Evolutionary conservation across 1,140 invertebrate species (phyloP), one percentile per base, ranked within the genome.

Genomic region (Augochlora pura): DNA sequence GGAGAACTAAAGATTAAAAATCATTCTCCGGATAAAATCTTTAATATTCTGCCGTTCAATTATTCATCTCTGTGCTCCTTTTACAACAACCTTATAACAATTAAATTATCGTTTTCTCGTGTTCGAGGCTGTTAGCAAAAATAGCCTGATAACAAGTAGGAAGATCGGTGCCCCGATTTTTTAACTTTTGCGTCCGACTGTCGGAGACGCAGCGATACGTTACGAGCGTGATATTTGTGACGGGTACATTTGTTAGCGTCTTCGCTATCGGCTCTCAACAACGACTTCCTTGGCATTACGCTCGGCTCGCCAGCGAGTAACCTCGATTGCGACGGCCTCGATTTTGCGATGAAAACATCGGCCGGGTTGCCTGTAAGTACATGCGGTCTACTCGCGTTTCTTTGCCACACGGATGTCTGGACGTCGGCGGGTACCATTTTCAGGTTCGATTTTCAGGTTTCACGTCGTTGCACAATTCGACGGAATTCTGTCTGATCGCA

Each of bases 271-370:
- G 57, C 73, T 21, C 49, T 59, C 25, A 60, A 77, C 59, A 77
- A 77, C 67, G 66, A 77, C 59, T 77, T 54, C 67, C 67, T 77
- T 70, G 75, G 67, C 27, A n/a, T 72, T n/a, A 32, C 52, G 21
- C 63, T 75, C 63, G 63, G 21, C 63, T 75, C 63, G 63, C 60
- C 78, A 59, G 32, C 57, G 71, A n/a, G 14, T 46, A 66, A 59
- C 54, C 63, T 79, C 77, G 62, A 54, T 74, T n/a, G 38, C 38
- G 49, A 12, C 42, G 62, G n/a, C 63, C 70, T 65, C 77, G 77
- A 38, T 74, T 72, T 74, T 8, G 42, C 71, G 62, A 63, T 71
- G 67, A 77, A 77, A 71, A 77, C 75, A 71, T 62, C 57, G 21
- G 32, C 27, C 67, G 32, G 66, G 59, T 21, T 57, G 54, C 54